These are phyloP conservation scores for Phalanger gymnotis DNA, from an alignment of 2,797 vertebrate species.

Conservation along the genomic window DNA sequence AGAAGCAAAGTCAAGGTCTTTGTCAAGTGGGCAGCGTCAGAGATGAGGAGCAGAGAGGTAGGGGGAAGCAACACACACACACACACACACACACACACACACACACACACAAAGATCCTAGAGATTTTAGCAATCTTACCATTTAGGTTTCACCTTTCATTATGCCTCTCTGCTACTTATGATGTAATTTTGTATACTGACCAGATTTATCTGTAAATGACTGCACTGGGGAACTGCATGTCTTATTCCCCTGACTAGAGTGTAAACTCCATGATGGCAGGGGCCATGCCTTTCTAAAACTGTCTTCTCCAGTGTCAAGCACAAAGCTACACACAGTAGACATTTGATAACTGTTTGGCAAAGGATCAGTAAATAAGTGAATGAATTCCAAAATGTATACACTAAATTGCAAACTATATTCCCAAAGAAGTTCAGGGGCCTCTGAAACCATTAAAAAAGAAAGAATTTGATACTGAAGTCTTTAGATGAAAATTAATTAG, in stretches of 20 bases:
- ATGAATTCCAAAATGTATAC: not conserved
- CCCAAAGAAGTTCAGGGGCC: not conserved
- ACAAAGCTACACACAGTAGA: not conserved
- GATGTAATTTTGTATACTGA: not conserved
- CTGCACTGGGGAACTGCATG: not conserved
- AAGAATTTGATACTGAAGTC: not conserved
- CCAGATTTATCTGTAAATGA: not conserved
- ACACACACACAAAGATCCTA: too few species aligned
- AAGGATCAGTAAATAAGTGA: not conserved
- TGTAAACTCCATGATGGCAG: not conserved
- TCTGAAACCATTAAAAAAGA: not conserved
- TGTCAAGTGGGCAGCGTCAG: not conserved
- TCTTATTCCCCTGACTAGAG: fast-evolving
- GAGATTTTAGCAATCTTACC: not conserved
- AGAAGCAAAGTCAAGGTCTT: not conserved
- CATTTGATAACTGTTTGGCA: not conserved
- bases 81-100: too few species aligned
- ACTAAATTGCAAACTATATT: not conserved
- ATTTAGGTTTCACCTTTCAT: not conserved
- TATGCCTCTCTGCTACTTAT: not conserved
- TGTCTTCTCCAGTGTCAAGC: not conserved
- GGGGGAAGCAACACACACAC: not conserved
- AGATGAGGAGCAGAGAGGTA: not conserved
- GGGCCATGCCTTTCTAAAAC: not conserved
- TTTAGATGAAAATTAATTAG: not conserved